Percentiles rank a stretch among this genome's conserved stretches.
These are phyloP conservation scores for Leptonema lineaticorne DNA, from an alignment of 1,140 invertebrate genomes.

Conservation along the genomic window DNA sequence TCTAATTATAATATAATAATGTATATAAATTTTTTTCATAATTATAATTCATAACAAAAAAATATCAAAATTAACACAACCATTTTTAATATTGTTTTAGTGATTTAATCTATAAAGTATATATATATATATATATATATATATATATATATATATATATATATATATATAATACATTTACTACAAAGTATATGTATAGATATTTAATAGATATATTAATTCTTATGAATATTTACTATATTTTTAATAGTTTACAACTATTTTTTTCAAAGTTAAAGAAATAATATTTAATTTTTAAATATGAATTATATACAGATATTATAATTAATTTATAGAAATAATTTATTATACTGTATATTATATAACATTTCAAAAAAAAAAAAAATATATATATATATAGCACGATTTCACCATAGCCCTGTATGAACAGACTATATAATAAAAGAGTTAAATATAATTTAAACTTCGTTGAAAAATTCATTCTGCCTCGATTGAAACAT, in stretches of 20 bases:
- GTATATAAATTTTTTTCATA: background rate
- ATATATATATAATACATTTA: background rate
- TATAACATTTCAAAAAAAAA: no score
- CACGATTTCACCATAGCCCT: no score
- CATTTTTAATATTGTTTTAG: background rate
- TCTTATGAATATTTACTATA: background rate
- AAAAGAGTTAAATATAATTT: no score
- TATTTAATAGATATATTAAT: background rate
- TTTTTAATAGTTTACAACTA: background rate
- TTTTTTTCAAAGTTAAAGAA: background rate
- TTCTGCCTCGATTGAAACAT: no score
- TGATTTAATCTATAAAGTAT: background rate
- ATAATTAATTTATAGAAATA: background rate
- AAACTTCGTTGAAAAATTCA: no score
- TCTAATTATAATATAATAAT: background rate
- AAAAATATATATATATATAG: no score
- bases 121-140: background rate
- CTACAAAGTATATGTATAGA: background rate
- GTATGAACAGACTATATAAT: no score
- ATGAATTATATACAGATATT: background rate
- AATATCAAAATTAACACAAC: background rate
- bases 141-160: background rate
- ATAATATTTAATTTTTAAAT: background rate
- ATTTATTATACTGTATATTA: no score
- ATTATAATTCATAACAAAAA: background rate